Evolutionary conservation across 2,797 vertebrate genomes (phyloP).

Genomic region (Trematomus bernacchii): DNA sequence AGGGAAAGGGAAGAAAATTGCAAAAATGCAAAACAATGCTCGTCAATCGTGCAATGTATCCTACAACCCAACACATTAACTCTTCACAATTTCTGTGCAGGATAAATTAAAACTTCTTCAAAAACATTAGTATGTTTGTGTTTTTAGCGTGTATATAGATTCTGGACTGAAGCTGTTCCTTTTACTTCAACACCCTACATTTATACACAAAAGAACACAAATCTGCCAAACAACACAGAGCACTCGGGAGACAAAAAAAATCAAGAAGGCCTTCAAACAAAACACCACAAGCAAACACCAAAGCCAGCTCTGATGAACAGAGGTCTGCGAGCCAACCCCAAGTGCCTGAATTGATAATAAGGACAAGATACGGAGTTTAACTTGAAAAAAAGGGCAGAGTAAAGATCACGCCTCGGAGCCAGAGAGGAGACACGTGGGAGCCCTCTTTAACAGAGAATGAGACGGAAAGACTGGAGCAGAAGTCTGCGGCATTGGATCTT

Average conservation of each 20-base stretch:
- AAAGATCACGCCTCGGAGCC: constrained; percentile 34
- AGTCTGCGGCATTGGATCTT: constrained; percentile 54
- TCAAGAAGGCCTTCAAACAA: constrained; percentile 58
- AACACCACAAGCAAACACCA: constrained; percentile 43
- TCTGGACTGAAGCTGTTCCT: constrained; percentile 29
- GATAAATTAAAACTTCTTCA: constrained; percentile 17
- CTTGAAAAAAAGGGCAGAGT: constrained; percentile 22
- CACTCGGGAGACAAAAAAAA: constrained; percentile 29
- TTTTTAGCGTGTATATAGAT: constrained; percentile 46
- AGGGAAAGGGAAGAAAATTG: constrained; percentile 32
- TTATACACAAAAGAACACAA: constrained; percentile 13
- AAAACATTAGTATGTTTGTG: constrained; percentile 39
- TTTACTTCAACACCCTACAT: constrained; percentile 25
- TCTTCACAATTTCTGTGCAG: constrained; percentile 3
- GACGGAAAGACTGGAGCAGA: constrained; percentile 43
- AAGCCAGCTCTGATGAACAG: constrained; percentile 43
- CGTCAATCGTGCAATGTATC: constrained; percentile 10
- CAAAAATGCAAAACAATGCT: constrained; percentile 24
- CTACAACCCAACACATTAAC: neutral
- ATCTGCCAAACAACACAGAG: constrained; percentile 14
- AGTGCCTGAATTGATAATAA: constrained; percentile 45
- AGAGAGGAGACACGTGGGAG: constrained; percentile 41
- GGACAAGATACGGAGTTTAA: constrained; percentile 38
- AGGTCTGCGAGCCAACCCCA: constrained; percentile 41
- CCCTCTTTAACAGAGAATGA: constrained; percentile 52